Conservation (phyloP, 1,140 invertebrate species). For the Trichonephila clavata region DNA sequence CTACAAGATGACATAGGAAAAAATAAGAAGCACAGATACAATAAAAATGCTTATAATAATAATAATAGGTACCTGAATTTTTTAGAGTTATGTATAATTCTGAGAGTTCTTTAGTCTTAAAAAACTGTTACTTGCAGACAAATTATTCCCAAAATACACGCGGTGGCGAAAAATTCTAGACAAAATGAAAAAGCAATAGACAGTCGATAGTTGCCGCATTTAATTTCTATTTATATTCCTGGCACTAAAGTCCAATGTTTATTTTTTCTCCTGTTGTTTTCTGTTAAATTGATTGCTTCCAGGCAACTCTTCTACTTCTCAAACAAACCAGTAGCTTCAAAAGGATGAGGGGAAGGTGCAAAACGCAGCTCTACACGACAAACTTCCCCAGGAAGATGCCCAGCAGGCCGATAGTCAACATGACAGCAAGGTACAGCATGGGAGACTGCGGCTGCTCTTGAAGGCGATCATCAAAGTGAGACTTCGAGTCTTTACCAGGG, state of each 20-base stretch:
- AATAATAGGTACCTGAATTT: background rate
- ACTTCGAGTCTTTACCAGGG: conserved; percentile 8
- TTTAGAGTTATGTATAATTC: conserved; percentile 41
- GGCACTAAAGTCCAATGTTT: conserved; percentile 65
- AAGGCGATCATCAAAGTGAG: conserved; percentile 9
- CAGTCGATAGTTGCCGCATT: conserved; percentile 63
- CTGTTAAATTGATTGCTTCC: conserved; percentile 50
- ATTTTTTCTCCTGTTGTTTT: conserved; percentile 3
- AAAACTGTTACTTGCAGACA: conserved; percentile 65
- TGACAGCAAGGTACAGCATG: conserved; percentile 68
- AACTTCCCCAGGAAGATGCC: conserved; percentile 74
- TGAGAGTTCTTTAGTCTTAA: conserved; percentile 31
- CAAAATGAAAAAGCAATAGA: conserved; percentile 63
- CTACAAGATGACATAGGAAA: conserved; percentile 30
- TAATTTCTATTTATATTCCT: conserved; percentile 56
- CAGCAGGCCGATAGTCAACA: conserved; percentile 67
- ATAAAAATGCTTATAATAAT: conserved; percentile 43
- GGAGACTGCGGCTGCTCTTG: conserved; percentile 72
- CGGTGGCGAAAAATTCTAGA: conserved; percentile 45
- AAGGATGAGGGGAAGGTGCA: conserved; percentile 55
- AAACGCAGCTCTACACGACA: conserved; percentile 52
- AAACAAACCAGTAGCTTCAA: conserved; percentile 76
- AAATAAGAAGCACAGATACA: conserved; percentile 23
- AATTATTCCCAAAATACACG: conserved; percentile 63
- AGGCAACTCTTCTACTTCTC: conserved; percentile 72